Conservation (phyloP, 2,888 invertebrate species). For the Clepsis dumicolana region DNA sequence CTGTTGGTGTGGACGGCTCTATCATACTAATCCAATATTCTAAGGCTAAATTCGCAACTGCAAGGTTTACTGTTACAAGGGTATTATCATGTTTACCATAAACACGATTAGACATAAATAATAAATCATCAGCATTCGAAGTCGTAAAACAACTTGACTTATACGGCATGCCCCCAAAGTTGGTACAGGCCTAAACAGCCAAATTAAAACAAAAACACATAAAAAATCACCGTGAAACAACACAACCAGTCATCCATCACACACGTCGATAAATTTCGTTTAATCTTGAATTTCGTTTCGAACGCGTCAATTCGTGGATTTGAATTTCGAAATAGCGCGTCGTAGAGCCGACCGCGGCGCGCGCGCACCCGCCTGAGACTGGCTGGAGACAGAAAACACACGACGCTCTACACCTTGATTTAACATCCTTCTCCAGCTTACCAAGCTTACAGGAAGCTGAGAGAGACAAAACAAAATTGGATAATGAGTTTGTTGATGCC, state of each 20-base stretch:
- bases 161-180: slow-evolving; percentile 38
- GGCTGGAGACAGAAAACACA: slow-evolving; percentile 71
- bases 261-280: slow-evolving; percentile 75
- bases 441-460: slow-evolving; percentile 55
- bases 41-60: slow-evolving; percentile 21
- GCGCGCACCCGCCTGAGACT: slow-evolving; percentile 79
- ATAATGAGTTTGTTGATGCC: slow-evolving; percentile 58
- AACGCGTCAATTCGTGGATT: slow-evolving; percentile 66
- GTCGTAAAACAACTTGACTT: slow-evolving; percentile 42
- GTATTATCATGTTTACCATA: slow-evolving; percentile 34
- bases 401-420: slow-evolving; percentile 57
- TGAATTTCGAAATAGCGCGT: slow-evolving; percentile 58
- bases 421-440: slow-evolving; percentile 60
- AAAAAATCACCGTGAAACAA: slow-evolving; percentile 59
- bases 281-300: slow-evolving; percentile 59
- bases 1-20: slow-evolving; percentile 10
- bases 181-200: slow-evolving; percentile 34
- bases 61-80: slow-evolving; percentile 36
- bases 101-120: slow-evolving; percentile 35
- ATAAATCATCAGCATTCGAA: slow-evolving; percentile 39
- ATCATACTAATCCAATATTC: slow-evolving; percentile 1
- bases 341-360: slow-evolving; percentile 69
- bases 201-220: slow-evolving; percentile 47
- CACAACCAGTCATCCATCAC: slow-evolving; percentile 57
- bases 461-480: slow-evolving; percentile 59